phyloP scores from a whole-genome alignment of 2,113 vertebrate genomes.

The Platysternon megacephalum region DNA sequence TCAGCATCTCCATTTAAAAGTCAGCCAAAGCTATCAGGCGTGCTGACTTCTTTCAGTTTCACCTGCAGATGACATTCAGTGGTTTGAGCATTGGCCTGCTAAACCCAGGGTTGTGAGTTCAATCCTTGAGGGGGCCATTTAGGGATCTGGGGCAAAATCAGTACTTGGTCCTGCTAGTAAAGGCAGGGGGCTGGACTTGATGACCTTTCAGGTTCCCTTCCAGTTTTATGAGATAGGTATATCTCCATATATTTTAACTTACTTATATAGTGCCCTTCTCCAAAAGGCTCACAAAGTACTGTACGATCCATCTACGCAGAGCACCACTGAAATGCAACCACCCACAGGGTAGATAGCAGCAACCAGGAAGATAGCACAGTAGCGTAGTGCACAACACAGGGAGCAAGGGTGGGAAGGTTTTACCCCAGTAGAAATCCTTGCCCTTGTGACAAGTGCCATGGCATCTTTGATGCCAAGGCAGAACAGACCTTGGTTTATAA shows the following conservation, averaged over 20 bases:
- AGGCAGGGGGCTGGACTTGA: too few relatives aligned
- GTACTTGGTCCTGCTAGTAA: too few relatives aligned
- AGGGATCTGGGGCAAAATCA: too few relatives aligned
- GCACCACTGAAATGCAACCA: background rate
- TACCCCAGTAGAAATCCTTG: background rate
- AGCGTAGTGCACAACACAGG: background rate
- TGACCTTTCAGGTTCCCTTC: too few relatives aligned
- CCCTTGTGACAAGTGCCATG: background rate
- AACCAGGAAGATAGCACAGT: background rate
- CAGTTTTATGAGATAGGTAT: too few relatives aligned
- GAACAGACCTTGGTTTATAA: background rate
- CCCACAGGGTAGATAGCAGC: background rate
- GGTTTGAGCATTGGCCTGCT: too few relatives aligned
- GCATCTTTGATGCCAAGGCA: background rate
- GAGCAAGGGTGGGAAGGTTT: too few relatives aligned
- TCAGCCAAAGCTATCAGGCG: background rate
- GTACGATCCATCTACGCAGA: rapidly evolving
- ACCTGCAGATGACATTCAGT: background rate
- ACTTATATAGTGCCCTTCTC: background rate
- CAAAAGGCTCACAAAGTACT: background rate
- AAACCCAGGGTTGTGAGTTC: too few relatives aligned
- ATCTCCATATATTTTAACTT: too few relatives aligned
- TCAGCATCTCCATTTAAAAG: background rate
- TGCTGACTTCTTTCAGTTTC: background rate
- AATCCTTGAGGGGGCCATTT: too few relatives aligned